Conservation (phyloP, 2,888 invertebrate species). For the Neuroscelio doddi region DNA sequence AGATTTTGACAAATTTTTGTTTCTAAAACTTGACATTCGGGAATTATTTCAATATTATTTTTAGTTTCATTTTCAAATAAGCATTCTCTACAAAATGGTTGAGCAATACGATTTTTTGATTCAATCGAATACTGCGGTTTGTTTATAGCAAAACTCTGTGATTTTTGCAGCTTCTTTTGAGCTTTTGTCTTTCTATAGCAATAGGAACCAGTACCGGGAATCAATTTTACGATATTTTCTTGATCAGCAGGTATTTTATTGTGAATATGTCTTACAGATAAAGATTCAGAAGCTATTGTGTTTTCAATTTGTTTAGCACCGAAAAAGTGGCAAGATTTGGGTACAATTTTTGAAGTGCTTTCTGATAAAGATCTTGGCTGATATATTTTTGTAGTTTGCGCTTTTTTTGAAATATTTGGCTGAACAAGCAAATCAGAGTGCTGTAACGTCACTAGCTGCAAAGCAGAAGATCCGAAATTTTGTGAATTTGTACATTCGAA, state of each 20-base stretch:
- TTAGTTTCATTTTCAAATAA: slow-evolving; percentile 16
- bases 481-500: too few species aligned
- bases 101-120: not conserved
- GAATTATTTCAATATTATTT: slow-evolving; percentile 33
- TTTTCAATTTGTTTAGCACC: too few species aligned
- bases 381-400: too few species aligned
- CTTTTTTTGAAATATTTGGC: too few species aligned
- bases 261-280: not conserved
- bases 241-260: too few species aligned
- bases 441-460: too few species aligned
- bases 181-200: slow-evolving; percentile 18
- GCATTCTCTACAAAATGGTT: not conserved
- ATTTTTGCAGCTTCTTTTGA: slow-evolving; percentile 29
- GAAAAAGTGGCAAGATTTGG: not conserved
- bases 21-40: slow-evolving; percentile 46
- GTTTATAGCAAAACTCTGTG: slow-evolving; percentile 32
- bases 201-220: slow-evolving; percentile 28
- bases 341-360: not conserved
- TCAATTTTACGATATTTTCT: slow-evolving; percentile 15
- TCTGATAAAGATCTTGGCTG: not conserved
- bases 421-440: too few species aligned
- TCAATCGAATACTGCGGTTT: too few species aligned
- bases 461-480: too few species aligned
- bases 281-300: not conserved
- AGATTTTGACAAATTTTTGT: slow-evolving; percentile 39